Percentiles rank a stretch among this genome's conserved stretches.
These are phyloP conservation scores for Trinorchestia longiramus DNA, from an alignment of 1,140 invertebrate species.

Conservation along the genomic window DNA sequence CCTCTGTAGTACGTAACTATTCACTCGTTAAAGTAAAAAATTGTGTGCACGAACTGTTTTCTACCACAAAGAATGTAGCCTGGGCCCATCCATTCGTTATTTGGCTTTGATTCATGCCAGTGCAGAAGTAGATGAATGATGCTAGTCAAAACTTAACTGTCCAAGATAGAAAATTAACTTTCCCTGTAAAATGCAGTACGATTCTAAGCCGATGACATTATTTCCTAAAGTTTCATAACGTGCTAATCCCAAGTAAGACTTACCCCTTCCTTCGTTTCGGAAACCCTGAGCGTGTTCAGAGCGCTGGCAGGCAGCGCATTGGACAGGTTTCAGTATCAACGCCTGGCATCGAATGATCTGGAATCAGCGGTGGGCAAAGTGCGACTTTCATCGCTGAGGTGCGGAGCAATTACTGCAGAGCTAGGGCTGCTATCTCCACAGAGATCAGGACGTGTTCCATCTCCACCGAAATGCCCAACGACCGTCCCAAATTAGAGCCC, in stretches of 20 bases:
- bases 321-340: conserved; percentile 37
- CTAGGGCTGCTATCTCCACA: not conserved
- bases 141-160: no score
- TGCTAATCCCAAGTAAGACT: not conserved
- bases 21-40: no score
- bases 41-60: no score
- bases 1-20: no score
- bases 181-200: no score
- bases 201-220: not conserved
- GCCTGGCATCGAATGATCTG: not conserved
- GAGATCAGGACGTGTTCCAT: not conserved
- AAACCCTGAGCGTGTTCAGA: not conserved
- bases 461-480: not conserved
- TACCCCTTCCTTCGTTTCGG: not conserved
- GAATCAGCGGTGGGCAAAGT: not conserved
- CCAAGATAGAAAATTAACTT: no score
- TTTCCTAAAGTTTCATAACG: not conserved
- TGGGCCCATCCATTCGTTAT: no score
- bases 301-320: no score
- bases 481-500: not conserved
- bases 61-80: no score
- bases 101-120: no score
- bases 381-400: not conserved
- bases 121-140: no score
- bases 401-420: not conserved